phyloP scores from a whole-genome alignment of 1,140 invertebrate species.

The Sweltsa coloradensis region DNA sequence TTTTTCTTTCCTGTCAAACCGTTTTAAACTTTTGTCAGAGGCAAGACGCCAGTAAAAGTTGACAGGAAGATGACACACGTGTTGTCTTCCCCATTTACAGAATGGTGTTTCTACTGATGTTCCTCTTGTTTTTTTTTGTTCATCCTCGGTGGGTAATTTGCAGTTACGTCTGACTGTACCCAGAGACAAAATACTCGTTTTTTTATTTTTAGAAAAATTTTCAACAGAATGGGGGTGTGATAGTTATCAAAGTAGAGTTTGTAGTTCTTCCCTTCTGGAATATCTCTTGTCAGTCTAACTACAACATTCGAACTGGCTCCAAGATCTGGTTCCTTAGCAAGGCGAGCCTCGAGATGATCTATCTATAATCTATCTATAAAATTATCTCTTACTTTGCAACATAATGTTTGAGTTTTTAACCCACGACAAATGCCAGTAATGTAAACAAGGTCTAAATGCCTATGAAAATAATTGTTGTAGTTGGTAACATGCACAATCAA shows the following conservation, averaged over 20 bases:
- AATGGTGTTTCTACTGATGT: no score
- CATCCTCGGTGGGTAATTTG: constrained; percentile 6
- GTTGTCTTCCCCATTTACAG: neutral
- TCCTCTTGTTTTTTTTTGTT: constrained; percentile 7
- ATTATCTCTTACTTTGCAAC: no score
- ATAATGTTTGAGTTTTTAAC: no score
- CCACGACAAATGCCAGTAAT: no score
- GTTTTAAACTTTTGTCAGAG: no score
- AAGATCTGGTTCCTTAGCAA: constrained; percentile 17
- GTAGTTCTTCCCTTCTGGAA: constrained; percentile 10
- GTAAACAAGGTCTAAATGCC: no score
- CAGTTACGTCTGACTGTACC: constrained; percentile 9
- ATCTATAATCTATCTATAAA: no score
- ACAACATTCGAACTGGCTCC: constrained; percentile 20
- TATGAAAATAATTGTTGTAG: no score
- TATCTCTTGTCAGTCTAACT: constrained; percentile 7
- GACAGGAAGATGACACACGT: neutral
- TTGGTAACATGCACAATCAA: no score
- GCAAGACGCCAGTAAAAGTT: no score
- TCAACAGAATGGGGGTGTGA: neutral
- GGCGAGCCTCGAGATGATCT: no score
- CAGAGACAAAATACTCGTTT: constrained; percentile 6
- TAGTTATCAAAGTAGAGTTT: constrained; percentile 16
- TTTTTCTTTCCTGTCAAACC: no score
- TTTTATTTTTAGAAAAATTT: neutral